Evolutionary conservation across 2,888 invertebrate genomes (phyloP), one percentile per base, ranked within the genome.

Genomic region (Dusona sp.): DNA sequence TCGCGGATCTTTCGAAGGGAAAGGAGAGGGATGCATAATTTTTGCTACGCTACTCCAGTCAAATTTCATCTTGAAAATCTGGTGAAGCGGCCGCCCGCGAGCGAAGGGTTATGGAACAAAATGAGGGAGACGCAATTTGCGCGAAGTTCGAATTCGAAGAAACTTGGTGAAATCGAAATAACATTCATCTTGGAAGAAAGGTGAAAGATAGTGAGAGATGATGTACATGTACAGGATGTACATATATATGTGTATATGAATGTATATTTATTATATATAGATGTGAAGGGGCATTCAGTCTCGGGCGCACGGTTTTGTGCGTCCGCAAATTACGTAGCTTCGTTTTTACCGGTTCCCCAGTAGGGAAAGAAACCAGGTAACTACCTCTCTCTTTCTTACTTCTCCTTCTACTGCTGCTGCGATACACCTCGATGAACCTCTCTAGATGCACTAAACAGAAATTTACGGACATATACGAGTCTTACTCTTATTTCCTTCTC

Each of bases 291-390:
- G 84, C 79, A 70, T 84, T 64, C 65, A 79, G 65, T 81, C 77
- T 80, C 79, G 64, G 80, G 75, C 65, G 78, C 79, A 72, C 79
- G 48, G 75, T 82, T 74, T 87, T 82, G 79, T 84, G 87, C 82
- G 87, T 84, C 84, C 84, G 82, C 84, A 87, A 87, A 87, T 87
- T 87, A 87, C 87, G 84, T 82, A 79, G 87, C 87, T 87, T 79
- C 87, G 82, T 87, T 86, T 87, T 87, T 82, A 87, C 87, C 87
- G 82, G 84, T 87, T 82, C 68, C 81, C 84, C 86, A 70, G 86
- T 82, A 75, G 81, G 74, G 54, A 79, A 65, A 64, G 64, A 51
- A 38, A 54, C 70, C 82, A 68, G 61, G 86, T 84, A 84, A 82
- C 82, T 84, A 84, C 75, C 73, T 83, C 80, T 88, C 80, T 86